Evolutionary conservation across 2,797 vertebrate species (phyloP).

Genomic region (Neostethus bicornis): DNA sequence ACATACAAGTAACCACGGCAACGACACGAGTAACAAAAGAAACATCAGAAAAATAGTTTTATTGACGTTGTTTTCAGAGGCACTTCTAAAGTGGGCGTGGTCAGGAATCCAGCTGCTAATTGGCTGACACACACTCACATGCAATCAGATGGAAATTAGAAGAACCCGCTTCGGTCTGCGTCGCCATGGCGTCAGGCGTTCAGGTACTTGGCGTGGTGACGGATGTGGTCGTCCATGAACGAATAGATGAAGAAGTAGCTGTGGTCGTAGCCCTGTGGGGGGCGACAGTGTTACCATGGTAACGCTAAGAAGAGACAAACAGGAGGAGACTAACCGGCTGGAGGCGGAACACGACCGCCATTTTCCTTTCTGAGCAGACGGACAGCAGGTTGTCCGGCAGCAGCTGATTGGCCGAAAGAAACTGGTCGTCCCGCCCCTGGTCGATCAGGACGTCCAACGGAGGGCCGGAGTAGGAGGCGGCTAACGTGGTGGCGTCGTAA

Average conservation of each 20-base stretch:
- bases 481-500: conserved; percentile 89
- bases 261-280: conserved; percentile 92
- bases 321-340: conserved; percentile 88
- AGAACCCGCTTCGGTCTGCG: too few relatives aligned
- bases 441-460: conserved; percentile 92
- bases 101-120: too few relatives aligned
- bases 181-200: too few relatives aligned
- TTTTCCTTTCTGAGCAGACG: conserved; percentile 89
- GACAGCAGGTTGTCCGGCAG: conserved; percentile 94
- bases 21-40: too few relatives aligned
- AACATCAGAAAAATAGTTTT: too few relatives aligned
- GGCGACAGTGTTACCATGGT: conserved; percentile 14
- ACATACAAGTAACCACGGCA: too few relatives aligned
- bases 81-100: too few relatives aligned
- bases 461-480: conserved; percentile 83
- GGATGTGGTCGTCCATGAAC: conserved; percentile 93
- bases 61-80: too few relatives aligned
- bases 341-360: conserved; percentile 92
- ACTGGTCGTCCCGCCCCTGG: conserved; percentile 95
- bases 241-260: conserved; percentile 96
- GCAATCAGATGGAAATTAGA: too few relatives aligned
- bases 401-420: conserved; percentile 90
- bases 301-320: neutral
- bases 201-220: conserved; percentile 94
- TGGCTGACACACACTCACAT: too few relatives aligned